A percentile compares a stretch with the other conserved stretches of the same genome.
These are phyloP conservation scores for Drosophila emarginata DNA, from an alignment of 2,888 invertebrate genomes.

Conservation along the genomic window DNA sequence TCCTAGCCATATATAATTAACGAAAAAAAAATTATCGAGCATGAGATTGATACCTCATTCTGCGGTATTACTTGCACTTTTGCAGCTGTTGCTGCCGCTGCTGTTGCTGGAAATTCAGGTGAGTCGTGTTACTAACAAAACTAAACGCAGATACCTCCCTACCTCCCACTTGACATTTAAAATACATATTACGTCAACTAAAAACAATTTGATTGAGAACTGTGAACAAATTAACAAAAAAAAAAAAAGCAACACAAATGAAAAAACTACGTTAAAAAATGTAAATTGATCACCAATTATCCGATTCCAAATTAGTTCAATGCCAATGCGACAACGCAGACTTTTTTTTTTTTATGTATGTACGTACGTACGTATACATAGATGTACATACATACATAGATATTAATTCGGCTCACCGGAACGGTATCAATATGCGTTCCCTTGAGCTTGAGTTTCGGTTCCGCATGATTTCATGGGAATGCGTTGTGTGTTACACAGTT, in stretches of 20 bases:
- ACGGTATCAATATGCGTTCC: slow-evolving; percentile 54
- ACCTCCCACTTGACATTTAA: slow-evolving; percentile 52
- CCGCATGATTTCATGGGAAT: slow-evolving; percentile 78
- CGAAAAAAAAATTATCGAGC: no score
- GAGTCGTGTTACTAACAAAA: slow-evolving; percentile 40
- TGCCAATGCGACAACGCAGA: slow-evolving; percentile 36
- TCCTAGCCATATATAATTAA: no score
- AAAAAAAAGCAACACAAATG: not conserved
- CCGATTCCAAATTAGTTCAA: slow-evolving; percentile 62
- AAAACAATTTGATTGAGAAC: slow-evolving; percentile 63
- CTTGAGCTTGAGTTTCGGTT: slow-evolving; percentile 63
- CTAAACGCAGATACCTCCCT: slow-evolving; percentile 16
- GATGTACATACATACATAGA: slow-evolving; percentile 32
- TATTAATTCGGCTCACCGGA: slow-evolving; percentile 34
- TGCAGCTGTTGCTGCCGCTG: slow-evolving; percentile 67
- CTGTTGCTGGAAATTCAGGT: slow-evolving; percentile 72
- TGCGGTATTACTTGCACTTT: slow-evolving; percentile 67
- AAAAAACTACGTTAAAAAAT: slow-evolving; percentile 36
- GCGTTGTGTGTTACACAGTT: slow-evolving; percentile 3
- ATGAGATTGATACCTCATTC: slow-evolving; percentile 52
- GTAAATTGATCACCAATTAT: slow-evolving; percentile 58
- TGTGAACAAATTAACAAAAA: slow-evolving; percentile 61
- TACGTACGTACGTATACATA: slow-evolving; percentile 30
- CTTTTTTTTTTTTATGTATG: slow-evolving; percentile 2
- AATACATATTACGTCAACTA: slow-evolving; percentile 65